These are phyloP conservation scores for Chiridota heheva DNA, from an alignment of 35 echinoderm and acorn worm species.

Conservation along the genomic window DNA sequence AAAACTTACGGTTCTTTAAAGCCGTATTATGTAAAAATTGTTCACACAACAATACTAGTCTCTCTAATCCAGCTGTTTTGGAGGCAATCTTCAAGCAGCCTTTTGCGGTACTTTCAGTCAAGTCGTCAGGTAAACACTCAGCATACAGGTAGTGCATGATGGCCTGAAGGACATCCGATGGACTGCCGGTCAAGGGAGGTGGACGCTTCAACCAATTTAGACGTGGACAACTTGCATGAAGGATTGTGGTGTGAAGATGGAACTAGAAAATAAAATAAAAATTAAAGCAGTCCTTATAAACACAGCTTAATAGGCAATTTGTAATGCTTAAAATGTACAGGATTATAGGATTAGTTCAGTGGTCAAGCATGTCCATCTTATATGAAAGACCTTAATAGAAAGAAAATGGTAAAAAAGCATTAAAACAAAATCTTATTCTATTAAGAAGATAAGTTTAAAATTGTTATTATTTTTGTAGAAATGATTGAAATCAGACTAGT, in stretches of 20 bases:
- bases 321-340: too few relatives aligned
- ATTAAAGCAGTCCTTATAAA: background rate
- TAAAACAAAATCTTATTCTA: too few relatives aligned
- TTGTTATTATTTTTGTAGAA: too few relatives aligned
- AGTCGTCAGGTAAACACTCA: slow-evolving; percentile 69
- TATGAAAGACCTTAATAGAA: too few relatives aligned
- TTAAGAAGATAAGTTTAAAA: too few relatives aligned
- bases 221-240: slow-evolving; percentile 71
- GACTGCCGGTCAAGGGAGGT: slow-evolving; percentile 49
- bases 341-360: too few relatives aligned
- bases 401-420: too few relatives aligned
- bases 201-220: slow-evolving; percentile 63
- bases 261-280: slow-evolving; percentile 45
- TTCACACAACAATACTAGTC: slow-evolving; percentile 55
- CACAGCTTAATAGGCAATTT: too few relatives aligned
- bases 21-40: slow-evolving; percentile 70
- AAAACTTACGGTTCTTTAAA: slow-evolving; percentile 72
- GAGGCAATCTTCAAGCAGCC: slow-evolving; percentile 50
- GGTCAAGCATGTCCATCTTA: too few relatives aligned
- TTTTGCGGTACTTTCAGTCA: slow-evolving; percentile 47
- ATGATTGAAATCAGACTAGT: too few relatives aligned
- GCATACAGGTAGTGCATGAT: slow-evolving; percentile 74
- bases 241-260: slow-evolving; percentile 57
- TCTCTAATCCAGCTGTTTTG: slow-evolving; percentile 70
- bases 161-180: slow-evolving; percentile 42